These are phyloP conservation scores for Andrena marginata DNA, from an alignment of 2,888 invertebrate species.

Conservation along the genomic window DNA sequence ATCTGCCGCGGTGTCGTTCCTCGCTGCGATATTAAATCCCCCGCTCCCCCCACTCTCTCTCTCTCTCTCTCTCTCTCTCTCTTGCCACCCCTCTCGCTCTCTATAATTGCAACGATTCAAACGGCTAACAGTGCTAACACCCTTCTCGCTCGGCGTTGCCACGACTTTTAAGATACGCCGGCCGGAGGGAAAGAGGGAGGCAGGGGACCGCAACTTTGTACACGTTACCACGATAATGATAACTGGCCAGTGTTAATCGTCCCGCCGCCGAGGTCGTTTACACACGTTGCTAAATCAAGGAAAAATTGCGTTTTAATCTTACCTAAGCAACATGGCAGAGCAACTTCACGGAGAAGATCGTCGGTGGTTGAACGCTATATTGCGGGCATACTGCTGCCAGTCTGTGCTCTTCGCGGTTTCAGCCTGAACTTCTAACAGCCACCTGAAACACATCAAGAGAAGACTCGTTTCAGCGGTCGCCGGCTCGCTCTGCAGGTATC, in stretches of 20 bases:
- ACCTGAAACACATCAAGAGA: constrained; percentile 74
- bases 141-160: constrained; percentile 10
- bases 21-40: constrained; percentile 61
- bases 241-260: constrained; percentile 27
- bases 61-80: no score
- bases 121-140: constrained; percentile 17
- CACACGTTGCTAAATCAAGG: constrained; percentile 18
- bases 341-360: constrained; percentile 81
- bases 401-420: constrained; percentile 77
- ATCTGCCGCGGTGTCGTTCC: constrained; percentile 70
- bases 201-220: not conserved
- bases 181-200: not conserved
- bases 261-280: constrained; percentile 35
- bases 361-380: constrained; percentile 80
- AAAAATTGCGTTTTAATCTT: constrained; percentile 50
- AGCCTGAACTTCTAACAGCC: constrained; percentile 80
- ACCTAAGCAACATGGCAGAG: constrained; percentile 84
- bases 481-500: not conserved
- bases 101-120: constrained; percentile 43
- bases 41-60: not conserved
- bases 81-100: not conserved
- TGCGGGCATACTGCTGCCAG: constrained; percentile 80
- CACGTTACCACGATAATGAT: constrained; percentile 33
- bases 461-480: constrained; percentile 8
- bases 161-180: not conserved